Conservation (phyloP, 1,140 invertebrate species). For the Melitaea cinxia region DNA sequence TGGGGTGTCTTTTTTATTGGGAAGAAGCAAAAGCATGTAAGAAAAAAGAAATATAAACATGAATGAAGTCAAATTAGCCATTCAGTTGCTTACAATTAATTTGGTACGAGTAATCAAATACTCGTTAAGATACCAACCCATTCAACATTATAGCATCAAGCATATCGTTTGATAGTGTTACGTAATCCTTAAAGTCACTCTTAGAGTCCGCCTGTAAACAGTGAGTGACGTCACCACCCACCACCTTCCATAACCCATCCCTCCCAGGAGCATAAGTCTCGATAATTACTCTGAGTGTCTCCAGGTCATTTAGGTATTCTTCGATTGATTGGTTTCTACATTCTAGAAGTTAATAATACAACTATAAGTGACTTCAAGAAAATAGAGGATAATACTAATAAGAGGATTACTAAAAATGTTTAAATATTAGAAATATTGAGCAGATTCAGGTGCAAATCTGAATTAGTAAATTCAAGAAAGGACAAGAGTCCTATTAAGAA, state of each 20-base stretch:
- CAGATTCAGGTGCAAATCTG: too few relatives aligned
- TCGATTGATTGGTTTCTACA: conserved; percentile 77
- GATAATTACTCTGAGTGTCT: conserved; percentile 82
- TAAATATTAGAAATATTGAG: too few relatives aligned
- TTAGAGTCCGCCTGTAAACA: conserved; percentile 74
- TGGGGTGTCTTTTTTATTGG: too few relatives aligned
- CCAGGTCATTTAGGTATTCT: conserved; percentile 81
- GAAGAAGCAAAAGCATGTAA: too few relatives aligned
- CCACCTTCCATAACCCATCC: conserved; percentile 68
- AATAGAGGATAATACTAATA: too few relatives aligned
- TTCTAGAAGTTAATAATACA: conserved; percentile 59
- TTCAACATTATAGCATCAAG: conserved; percentile 84
- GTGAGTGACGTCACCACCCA: conserved; percentile 76
- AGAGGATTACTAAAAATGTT: too few relatives aligned
- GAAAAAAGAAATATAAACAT: too few relatives aligned
- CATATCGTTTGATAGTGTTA: conserved; percentile 77
- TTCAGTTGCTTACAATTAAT: too few relatives aligned
- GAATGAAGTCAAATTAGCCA: too few relatives aligned
- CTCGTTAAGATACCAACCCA: conserved; percentile 77
- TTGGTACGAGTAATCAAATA: neutral
- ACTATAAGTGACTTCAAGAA: conserved; percentile 6
- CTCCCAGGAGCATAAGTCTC: conserved; percentile 79
- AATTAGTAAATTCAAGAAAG: too few relatives aligned
- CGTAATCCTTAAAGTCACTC: conserved; percentile 82
- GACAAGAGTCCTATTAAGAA: too few relatives aligned